phyloP scores from a whole-genome alignment of 2,888 invertebrate genomes.

The Ariolimax columbianus region DNA sequence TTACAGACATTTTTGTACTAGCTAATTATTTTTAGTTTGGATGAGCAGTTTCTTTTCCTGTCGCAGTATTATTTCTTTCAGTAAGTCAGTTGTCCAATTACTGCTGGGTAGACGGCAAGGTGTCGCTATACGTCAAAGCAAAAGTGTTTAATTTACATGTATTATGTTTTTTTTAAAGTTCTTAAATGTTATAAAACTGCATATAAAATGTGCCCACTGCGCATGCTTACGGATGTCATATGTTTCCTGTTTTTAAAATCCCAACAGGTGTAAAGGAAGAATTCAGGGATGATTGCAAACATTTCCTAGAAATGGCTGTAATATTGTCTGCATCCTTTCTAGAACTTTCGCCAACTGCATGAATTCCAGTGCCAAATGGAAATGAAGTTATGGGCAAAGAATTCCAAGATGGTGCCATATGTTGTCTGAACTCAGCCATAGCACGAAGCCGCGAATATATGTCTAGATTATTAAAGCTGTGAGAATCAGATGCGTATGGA shows the following conservation, averaged over 20 bases:
- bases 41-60: no score
- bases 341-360: background rate
- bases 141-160: no score
- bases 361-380: background rate
- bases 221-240: background rate
- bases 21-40: no score
- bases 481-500: no score
- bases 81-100: no score
- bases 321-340: background rate
- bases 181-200: no score
- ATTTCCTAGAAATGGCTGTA: background rate
- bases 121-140: no score
- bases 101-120: no score
- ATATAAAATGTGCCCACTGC: no score
- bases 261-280: conserved; percentile 5
- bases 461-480: background rate
- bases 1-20: no score
- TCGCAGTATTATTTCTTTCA: no score
- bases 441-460: background rate
- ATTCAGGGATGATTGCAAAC: background rate
- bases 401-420: conserved; percentile 4
- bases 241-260: background rate
- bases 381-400: background rate
- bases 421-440: background rate
- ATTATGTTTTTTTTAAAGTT: no score